Evolutionary conservation across 2,797 vertebrate species (phyloP), one percentile per base, ranked within the genome.

Genomic region (Thaleichthys pacificus): DNA sequence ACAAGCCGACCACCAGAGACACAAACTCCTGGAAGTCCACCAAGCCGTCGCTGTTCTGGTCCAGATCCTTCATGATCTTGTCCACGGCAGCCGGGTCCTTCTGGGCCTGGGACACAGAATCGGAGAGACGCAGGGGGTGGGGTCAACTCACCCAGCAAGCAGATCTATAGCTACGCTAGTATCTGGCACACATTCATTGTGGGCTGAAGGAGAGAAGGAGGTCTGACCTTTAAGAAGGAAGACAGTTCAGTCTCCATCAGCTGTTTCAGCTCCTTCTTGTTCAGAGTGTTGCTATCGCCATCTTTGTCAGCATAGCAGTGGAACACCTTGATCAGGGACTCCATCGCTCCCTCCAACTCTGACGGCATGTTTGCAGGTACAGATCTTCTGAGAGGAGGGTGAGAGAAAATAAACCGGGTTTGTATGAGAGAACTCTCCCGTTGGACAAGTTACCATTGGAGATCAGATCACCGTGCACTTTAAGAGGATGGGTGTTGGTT

Each of bases 1-100:
- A 90, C 42, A 94, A 81, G 8, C 92, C 91, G 0, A 79, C 83
- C 1, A 93, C 57, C 5, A 94, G 88, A 24, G 89, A 75, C 2
- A 93, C 80, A 69, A 95, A 98, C 85, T 98, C 96, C 0, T 92
- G 90, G 77, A 97, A 97, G 66, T 93, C 85, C 5, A 97, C 73
- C 28, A 82, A 68, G 1, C 91, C 91, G 0, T 97, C 94, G 2
- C 83, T 73, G 70, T 95, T 94, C 32, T 84, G 70, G 77, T 97
- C 96, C 85, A 97, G 85, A 70, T 97, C 94, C 65, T 91, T 93
- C 85, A 96, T 87, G 58, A 94, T 90, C 1, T 0, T 8, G 3
- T 91, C 87, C 67, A 93, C 76, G 0, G 68, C 5, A 1, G 81
- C 80, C 1, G 91, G 86, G 71, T 91, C 83, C 26, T 89, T 90